Base-by-base conservation (phyloP, 37 sponge, comb jelly and placozoan genomes). In the Beroe ovata region DNA sequence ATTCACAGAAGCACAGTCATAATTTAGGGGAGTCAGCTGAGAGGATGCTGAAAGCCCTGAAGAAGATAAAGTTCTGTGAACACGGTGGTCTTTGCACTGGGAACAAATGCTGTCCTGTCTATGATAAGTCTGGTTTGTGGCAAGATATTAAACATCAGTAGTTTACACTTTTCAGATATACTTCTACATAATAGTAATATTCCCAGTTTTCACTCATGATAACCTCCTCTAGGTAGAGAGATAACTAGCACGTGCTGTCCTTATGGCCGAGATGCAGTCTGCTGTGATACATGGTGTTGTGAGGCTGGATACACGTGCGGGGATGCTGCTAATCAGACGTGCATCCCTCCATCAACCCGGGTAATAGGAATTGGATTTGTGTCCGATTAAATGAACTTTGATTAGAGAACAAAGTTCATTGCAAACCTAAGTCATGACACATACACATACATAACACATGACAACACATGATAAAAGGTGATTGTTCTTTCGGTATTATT, bases 201-300 rank as follows among this genome's bases (percentile, higher is more conserved):
- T 66, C 18, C 29, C 8, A 66, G 29, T 33, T 29, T 32, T 3
- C 18, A 34, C 34, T 18, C 8, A 34, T 11, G 29, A 32, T 19
- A 29, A 25, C 25, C 8, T 26, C 3, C 34, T 66, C 16, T 37
- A 66, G 69, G 36, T 33, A 66, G 34, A 33, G 30, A 25, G 30
- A 30, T 66, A 14, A 30, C 36, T 2, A 29, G 34, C 34, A 66
- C 69, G 2, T 66, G 69, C 30, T 66, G 69, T 16, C 69, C 69
- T 1, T 66, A 32, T 18, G 25, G 16, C 6, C 8, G 34, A 26
- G 34, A 66, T 26, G 69, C 69, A 18, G 30, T 30, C 29, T 66
- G 69, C 30, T 66, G 69, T 33, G 69, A 66, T 29, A 29, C 69
- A 14, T 66, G 69, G 69, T 66, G 69, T 30, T 66, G 69, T 66